Base-by-base conservation (phyloP, 1,140 invertebrate genomes). In the Metopolophium dirhodum region DNA sequence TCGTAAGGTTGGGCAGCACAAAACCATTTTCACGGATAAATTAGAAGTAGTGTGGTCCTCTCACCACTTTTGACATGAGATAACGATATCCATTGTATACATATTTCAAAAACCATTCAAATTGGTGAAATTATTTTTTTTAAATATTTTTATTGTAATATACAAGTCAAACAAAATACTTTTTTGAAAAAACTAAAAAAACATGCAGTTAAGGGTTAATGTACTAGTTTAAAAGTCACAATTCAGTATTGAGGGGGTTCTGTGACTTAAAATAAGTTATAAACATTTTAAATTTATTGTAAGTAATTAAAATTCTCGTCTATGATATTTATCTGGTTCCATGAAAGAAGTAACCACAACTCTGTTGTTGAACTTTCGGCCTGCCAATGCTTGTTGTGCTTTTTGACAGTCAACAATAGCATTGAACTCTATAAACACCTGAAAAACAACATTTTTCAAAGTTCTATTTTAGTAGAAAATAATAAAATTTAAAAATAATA, bases 321-420 rank as follows among this genome's bases (percentile, higher is more conserved):
- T 97, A 95, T 99, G 99, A 96, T 99, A 99, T 95, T 99, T 98
- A 95, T 99, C 99, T 23, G 99, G 98, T 95, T 99, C 99, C 95
- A 99, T 99, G 96, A 99, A 99, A 2, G 99, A 99, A 22, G 99
- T 99, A 23, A 99, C 99, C 22, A 99, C 99, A 77, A 99, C 99
- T 93, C 99, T 96, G 95, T 99, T 99, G 94, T 98, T 99, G 96
- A 99, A 99, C 95, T 99, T 99, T 88, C 99, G 96, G 89, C 99
- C 99, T 85, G 99, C 99, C 7, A 99, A 96, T 7, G 98, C 98
- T 95, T 99, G 99, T 95, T 99, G 99, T 11, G 99, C 99, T 95
- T 99, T 99, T 95, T 99, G 99, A 95, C 99, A 99, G 94, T 99
- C 99, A 49, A 98, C 97, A 82, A 99, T 97, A 93, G 98, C 98